Conservation (phyloP, 1,140 invertebrate species). For the Brachionus rotundiformis region DNA sequence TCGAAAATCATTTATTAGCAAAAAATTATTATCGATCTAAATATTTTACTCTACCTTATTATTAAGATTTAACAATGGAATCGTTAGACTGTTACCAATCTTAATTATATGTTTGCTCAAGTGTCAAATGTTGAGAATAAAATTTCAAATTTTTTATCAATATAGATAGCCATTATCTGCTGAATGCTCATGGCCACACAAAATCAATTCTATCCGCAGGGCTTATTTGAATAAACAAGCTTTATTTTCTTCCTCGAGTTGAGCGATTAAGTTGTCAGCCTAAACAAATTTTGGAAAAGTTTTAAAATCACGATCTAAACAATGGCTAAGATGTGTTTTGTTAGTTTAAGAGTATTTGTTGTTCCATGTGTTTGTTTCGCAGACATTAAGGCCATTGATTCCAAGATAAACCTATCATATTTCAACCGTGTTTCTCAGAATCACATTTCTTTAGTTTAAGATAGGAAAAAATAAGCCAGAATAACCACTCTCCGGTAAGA, state of each 20-base stretch:
- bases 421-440: slow-evolving; percentile 6
- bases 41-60: slow-evolving; percentile 17
- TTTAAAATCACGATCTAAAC: neutral
- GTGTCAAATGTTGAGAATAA: neutral
- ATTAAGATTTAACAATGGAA: slow-evolving; percentile 35
- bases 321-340: neutral
- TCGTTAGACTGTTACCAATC: slow-evolving; percentile 29
- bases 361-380: slow-evolving; percentile 35
- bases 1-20: neutral
- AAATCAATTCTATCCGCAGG: neutral
- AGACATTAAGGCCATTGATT: neutral
- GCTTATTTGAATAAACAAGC: neutral
- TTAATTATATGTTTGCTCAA: slow-evolving; percentile 26
- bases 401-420: neutral
- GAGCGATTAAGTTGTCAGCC: slow-evolving; percentile 18
- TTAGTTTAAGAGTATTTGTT: slow-evolving; percentile 21
- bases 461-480: too few species aligned
- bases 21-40: slow-evolving; percentile 26
- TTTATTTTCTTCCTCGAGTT: neutral
- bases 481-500: neutral
- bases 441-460: neutral
- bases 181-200: neutral
- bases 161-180: slow-evolving; percentile 3
- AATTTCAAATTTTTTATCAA: neutral
- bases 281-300: neutral